phyloP scores from a whole-genome alignment of 2,888 invertebrate species.

The Drosophila nr. perissopoda region DNA sequence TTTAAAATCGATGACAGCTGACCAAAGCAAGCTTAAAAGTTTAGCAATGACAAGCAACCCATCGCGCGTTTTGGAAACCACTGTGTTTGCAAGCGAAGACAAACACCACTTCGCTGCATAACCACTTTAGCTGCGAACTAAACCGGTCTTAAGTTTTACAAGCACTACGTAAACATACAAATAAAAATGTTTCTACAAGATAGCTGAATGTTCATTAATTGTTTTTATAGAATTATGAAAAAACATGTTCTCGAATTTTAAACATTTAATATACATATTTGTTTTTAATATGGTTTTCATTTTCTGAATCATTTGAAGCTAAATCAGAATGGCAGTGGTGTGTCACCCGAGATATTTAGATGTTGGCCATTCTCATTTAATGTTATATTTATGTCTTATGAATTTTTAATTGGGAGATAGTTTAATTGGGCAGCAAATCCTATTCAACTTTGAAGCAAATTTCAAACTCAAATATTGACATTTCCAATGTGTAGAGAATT shows the following conservation, averaged over 20 bases:
- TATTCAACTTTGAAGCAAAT: neutral
- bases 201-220: neutral
- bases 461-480: neutral
- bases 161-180: neutral
- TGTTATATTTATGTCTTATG: neutral
- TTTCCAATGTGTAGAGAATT: neutral
- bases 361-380: conserved; percentile 2
- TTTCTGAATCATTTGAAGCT: conserved; percentile 10
- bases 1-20: neutral
- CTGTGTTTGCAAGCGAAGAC: neutral
- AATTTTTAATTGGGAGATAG: conserved; percentile 9
- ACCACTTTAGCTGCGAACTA: neutral
- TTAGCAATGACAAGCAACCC: conserved; percentile 11
- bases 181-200: neutral
- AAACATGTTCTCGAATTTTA: neutral
- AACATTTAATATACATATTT: neutral
- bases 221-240: neutral
- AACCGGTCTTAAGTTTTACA: conserved; percentile 35
- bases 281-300: neutral
- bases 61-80: neutral
- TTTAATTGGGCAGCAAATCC: neutral
- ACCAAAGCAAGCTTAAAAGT: neutral
- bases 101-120: neutral
- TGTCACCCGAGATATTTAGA: neutral
- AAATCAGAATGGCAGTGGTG: neutral